A percentile compares a stretch with the other conserved stretches of the same genome.
Conservation (phyloP, 64 coral and sea anemone species). For the Montipora capricornis region DNA sequence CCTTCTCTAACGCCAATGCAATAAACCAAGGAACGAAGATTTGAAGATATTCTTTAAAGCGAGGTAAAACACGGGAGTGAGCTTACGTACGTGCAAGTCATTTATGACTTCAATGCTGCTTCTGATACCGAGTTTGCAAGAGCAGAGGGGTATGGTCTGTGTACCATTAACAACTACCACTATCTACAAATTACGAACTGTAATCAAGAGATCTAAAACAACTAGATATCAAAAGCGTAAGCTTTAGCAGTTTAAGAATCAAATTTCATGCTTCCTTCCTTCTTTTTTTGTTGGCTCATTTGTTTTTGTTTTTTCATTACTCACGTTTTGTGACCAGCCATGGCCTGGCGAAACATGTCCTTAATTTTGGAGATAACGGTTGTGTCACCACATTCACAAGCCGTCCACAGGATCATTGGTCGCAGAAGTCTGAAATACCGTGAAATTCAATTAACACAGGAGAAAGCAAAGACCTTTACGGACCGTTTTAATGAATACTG, state of each 20-base stretch:
- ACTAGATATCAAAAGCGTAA: too few relatives aligned
- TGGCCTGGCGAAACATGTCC: neutral
- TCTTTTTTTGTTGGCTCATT: too few relatives aligned
- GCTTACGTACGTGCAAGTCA: neutral
- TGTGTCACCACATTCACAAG: neutral
- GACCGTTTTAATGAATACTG: too few relatives aligned
- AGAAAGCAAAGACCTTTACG: too few relatives aligned
- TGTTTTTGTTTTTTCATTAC: neutral
- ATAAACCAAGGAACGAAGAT: constrained; percentile 61
- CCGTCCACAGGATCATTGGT: neutral
- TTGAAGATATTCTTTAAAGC: constrained; percentile 43
- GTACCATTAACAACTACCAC: too few relatives aligned
- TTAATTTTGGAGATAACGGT: neutral
- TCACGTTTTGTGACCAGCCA: neutral
- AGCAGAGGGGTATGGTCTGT: too few relatives aligned
- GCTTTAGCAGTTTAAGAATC: too few relatives aligned
- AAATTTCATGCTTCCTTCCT: too few relatives aligned
- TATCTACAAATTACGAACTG: too few relatives aligned
- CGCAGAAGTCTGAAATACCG: neutral
- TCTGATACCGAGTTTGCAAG: too few relatives aligned
- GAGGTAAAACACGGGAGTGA: neutral
- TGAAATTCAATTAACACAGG: neutral
- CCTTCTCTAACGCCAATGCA: constrained; percentile 49
- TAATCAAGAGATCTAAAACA: too few relatives aligned
- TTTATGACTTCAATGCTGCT: too few relatives aligned